phyloP scores from a whole-genome alignment of 2,797 vertebrate species.

The Calcarius lapponicus region DNA sequence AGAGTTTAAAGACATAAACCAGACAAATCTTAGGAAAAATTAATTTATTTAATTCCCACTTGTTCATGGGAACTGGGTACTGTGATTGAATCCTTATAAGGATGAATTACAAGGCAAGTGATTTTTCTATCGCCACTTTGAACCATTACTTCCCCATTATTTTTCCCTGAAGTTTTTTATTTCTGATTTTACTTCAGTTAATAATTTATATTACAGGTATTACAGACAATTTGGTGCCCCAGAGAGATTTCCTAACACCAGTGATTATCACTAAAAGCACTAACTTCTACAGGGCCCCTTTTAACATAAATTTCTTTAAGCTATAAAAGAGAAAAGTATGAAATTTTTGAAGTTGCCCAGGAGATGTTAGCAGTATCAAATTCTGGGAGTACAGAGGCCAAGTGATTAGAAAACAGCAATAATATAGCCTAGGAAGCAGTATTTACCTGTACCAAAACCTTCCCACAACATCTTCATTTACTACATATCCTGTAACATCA shows the following conservation, averaged over 20 bases:
- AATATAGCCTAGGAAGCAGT: neutral
- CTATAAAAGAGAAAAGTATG: neutral
- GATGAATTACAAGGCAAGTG: neutral
- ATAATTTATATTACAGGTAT: constrained; percentile 1
- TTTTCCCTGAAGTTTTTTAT: constrained; percentile 17
- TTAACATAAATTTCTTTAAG: constrained; percentile 16
- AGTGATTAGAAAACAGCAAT: neutral
- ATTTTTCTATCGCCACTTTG: neutral
- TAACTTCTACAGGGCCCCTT: neutral
- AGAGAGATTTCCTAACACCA: constrained; percentile 31
- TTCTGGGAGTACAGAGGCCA: neutral
- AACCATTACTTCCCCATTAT: neutral
- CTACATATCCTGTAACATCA: constrained; percentile 75
- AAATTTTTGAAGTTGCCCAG: neutral
- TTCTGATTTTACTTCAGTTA: constrained; percentile 29
- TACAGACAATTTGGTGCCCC: neutral
- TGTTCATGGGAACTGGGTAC: neutral
- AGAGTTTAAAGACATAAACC: neutral
- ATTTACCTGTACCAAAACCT: constrained; percentile 81
- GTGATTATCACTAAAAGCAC: constrained; percentile 35
- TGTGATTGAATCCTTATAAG: neutral
- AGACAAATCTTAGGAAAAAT: neutral
- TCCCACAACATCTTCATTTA: constrained; percentile 82
- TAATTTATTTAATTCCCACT: neutral
- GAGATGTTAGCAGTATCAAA: neutral